Base-by-base conservation (phyloP, 92 coral and sea anemone genomes). In the Muricea muricata region DNA sequence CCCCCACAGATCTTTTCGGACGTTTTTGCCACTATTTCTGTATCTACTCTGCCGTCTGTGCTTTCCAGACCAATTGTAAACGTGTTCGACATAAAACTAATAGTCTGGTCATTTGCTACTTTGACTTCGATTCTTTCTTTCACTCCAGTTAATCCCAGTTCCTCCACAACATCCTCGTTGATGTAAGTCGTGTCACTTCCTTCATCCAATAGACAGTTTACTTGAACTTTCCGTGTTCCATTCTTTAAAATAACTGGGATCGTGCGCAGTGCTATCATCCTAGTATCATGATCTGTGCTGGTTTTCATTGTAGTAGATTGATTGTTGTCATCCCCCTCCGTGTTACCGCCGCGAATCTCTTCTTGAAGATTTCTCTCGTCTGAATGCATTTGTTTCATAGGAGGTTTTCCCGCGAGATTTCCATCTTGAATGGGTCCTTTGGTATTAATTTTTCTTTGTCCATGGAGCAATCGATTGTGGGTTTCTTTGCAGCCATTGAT, bases 101-200 rank as follows among this genome's bases (percentile, higher is more conserved):
- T 69, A 24, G 73, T 76, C 69, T 85, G 71, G 35, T 76, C 81
- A 75, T 90, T 90, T 1, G 88, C 90, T 40, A 89, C 92, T n/a
- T 85, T 85, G 23, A 85, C 57, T 14, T 81, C 78, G 1, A 85
- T 74, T 34, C 45, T 63, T 30, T 37, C 58, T 47, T 84, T 84
- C 34, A 42, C 35, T 21, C 90, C 88, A 1, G 37, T 56, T 23
- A 91, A 70, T 21, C 91, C 92, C 25, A 89, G 63, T 32, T 73
- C 91, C 10, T 88, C 80, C 0, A 86, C 75, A 23, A 91, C 91
- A 58, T 91, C 94, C 63, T 91, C 90, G 26, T 91, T 88, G 6
- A 85, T 83, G 63, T 91, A 85, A 8, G 88, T 88, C 0, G 84
- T 89, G 69, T 88, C 7, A n/a, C n/a, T n/a, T n/a, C 91, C 88